Conservation (phyloP, 2,113 vertebrate genomes). For the Tursiops truncatus region DNA sequence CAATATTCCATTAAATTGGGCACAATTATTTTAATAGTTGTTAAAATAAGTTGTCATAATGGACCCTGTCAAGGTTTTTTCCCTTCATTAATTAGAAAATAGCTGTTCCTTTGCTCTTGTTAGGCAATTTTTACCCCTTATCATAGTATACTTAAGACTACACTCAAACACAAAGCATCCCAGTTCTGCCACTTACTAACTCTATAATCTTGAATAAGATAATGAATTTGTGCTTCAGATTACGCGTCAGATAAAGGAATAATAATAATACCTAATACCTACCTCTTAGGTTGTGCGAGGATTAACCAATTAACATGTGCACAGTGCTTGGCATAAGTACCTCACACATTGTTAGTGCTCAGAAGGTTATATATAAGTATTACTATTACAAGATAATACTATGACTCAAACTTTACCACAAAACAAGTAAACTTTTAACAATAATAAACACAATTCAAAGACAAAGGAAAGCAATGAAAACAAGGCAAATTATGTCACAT, state of each 20-base stretch:
- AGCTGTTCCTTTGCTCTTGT: conserved; percentile 10
- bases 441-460: background rate
- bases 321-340: background rate
- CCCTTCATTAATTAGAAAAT: conserved; percentile 15
- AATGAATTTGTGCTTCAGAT: background rate
- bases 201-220: background rate
- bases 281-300: background rate
- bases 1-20: background rate
- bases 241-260: conserved; percentile 26
- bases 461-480: conserved; percentile 22
- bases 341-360: background rate
- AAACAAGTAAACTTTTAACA: background rate
- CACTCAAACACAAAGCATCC: background rate
- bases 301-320: background rate
- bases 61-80: background rate
- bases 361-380: background rate
- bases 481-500: background rate
- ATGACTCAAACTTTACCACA: background rate
- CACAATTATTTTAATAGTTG: conserved; percentile 48
- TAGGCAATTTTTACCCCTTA: background rate
- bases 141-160: background rate
- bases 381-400: background rate
- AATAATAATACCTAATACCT: background rate
- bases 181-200: conserved; percentile 37
- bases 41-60: conserved; percentile 51